Evolutionary conservation across 2,888 invertebrate genomes (phyloP).

Genomic region (Aphidoletes aphidimyza): DNA sequence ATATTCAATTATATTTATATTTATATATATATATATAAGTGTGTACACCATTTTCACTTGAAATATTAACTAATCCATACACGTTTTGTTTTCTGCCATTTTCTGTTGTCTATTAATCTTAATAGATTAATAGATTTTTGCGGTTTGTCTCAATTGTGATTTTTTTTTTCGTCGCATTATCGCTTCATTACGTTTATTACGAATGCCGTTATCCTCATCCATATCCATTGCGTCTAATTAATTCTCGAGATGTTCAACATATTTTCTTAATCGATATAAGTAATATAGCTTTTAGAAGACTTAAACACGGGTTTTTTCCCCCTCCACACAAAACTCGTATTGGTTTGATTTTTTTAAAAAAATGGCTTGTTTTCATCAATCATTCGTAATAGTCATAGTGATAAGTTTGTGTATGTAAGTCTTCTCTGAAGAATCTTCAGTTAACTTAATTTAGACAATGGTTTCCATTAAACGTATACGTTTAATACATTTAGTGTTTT

Average conservation of each 20-base stretch:
- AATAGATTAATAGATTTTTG: too few relatives aligned
- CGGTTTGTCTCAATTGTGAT: background rate
- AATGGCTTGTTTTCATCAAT: background rate
- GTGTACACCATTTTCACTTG: background rate
- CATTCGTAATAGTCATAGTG: too few relatives aligned
- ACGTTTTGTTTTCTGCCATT: background rate
- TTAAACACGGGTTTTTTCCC: background rate
- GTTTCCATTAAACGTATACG: too few relatives aligned
- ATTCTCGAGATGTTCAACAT: too few relatives aligned
- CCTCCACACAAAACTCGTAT: background rate
- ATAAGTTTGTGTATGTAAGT: too few relatives aligned
- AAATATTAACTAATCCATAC: conserved; percentile 8
- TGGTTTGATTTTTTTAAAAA: background rate
- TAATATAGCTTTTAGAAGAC: background rate
- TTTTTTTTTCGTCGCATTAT: background rate
- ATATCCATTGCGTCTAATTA: background rate
- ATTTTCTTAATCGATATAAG: too few relatives aligned
- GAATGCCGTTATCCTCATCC: too few relatives aligned
- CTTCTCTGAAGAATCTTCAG: too few relatives aligned
- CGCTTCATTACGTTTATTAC: too few relatives aligned
- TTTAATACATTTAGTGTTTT: too few relatives aligned
- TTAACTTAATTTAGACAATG: too few relatives aligned
- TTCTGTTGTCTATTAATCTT: background rate
- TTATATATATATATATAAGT: background rate
- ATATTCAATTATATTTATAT: background rate